Evolutionary conservation across 1,140 invertebrate species (phyloP).

Genomic region (Drosophila setifemur): DNA sequence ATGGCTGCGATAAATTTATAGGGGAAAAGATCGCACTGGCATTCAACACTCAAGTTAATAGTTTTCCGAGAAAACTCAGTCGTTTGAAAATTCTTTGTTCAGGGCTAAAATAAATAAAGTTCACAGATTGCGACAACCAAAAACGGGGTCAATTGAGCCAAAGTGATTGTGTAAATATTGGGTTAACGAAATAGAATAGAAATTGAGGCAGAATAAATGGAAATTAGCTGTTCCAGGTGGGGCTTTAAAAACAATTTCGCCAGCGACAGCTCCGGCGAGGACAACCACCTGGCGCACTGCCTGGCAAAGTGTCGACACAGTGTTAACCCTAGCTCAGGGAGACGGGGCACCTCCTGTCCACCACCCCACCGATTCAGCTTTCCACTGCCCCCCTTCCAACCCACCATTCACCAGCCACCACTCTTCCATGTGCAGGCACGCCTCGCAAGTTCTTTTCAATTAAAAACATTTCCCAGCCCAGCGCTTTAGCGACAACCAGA

Average conservation of each 20-base stretch:
- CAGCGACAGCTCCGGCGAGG: constrained; percentile 21
- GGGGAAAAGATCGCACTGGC: background rate
- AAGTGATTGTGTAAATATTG: constrained; percentile 15
- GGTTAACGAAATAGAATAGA: background rate
- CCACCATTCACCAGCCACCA: background rate
- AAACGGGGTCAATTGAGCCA: constrained; percentile 1
- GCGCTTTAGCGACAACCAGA: constrained; percentile 36
- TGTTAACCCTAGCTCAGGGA: constrained; percentile 30
- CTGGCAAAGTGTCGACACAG: constrained; percentile 23
- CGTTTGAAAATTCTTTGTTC: background rate
- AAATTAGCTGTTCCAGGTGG: constrained; percentile 25
- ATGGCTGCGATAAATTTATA: background rate
- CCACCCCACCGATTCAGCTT: background rate
- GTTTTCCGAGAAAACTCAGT: background rate
- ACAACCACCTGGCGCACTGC: constrained; percentile 20
- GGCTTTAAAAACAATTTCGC: constrained; percentile 36
- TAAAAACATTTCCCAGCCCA: constrained; percentile 55
- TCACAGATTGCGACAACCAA: background rate
- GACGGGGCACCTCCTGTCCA: too few species aligned
- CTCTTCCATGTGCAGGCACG: constrained; percentile 31
- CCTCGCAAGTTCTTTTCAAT: constrained; percentile 57
- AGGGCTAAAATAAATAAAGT: background rate
- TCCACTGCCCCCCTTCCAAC: background rate
- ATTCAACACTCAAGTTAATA: background rate
- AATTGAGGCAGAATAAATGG: constrained; percentile 23